These are phyloP conservation scores for Nasua narica DNA, from an alignment of 2,797 vertebrate species.

Conservation along the genomic window DNA sequence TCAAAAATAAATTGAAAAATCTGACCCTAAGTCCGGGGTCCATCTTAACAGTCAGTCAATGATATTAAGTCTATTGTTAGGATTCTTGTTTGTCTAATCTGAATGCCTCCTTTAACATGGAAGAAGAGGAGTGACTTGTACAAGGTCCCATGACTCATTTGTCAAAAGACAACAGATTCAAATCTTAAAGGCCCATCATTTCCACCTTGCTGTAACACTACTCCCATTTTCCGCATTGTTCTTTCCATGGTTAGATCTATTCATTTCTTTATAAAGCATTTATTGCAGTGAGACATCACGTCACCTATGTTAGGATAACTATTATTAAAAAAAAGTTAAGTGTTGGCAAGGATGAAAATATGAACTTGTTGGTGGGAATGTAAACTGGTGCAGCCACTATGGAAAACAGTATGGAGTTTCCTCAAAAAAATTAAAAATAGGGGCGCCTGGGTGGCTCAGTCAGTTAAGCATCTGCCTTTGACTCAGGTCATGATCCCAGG, in stretches of 20 bases:
- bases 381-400: background rate
- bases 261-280: background rate
- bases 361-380: background rate
- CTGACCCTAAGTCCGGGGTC: background rate
- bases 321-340: background rate
- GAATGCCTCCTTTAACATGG: background rate
- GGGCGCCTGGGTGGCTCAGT: no score
- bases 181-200: background rate
- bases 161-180: background rate
- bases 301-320: background rate
- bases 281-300: background rate
- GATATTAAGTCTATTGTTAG: background rate
- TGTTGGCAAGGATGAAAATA: background rate
- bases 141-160: background rate
- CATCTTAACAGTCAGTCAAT: background rate
- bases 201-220: background rate
- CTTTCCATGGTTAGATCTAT: background rate
- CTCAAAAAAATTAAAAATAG: background rate
- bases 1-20: constrained; percentile 42
- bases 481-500: no score
- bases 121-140: background rate
- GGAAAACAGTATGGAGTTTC: background rate
- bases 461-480: no score
- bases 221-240: background rate
- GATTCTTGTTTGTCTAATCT: background rate